These are phyloP conservation scores for Theodoxus fluviatilis DNA, from an alignment of 2,888 invertebrate genomes.

Conservation along the genomic window DNA sequence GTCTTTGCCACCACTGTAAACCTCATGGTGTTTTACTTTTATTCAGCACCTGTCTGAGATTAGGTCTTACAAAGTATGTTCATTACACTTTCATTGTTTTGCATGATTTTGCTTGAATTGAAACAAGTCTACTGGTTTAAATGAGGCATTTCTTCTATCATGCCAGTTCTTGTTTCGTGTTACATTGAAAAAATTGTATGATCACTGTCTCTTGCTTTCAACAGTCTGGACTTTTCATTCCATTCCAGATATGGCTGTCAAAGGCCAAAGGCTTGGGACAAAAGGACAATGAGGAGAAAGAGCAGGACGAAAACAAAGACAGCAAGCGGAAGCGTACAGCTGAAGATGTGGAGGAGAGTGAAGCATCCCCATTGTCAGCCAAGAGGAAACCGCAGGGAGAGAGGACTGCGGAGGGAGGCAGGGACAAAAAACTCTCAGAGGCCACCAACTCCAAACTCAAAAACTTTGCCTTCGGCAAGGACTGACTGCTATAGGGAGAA, in stretches of 20 bases:
- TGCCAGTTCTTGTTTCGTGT: not conserved
- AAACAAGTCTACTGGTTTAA: too few species aligned
- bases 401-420: constrained; percentile 18
- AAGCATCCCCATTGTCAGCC: too few species aligned
- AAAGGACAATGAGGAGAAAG: constrained; percentile 35
- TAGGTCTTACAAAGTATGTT: too few species aligned
- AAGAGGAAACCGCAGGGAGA: constrained; percentile 26
- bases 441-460: constrained; percentile 49
- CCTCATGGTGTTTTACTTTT: too few species aligned
- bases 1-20: too few species aligned
- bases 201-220: not conserved
- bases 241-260: not conserved
- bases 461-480: too few species aligned
- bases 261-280: constrained; percentile 38
- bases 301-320: constrained; percentile 29
- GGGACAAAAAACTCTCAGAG: constrained; percentile 43
- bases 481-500: too few species aligned
- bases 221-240: not conserved
- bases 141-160: too few species aligned
- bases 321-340: constrained; percentile 36
- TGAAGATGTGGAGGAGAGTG: constrained; percentile 22
- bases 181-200: not conserved
- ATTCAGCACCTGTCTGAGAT: too few species aligned
- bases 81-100: too few species aligned
- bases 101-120: too few species aligned